phyloP scores from a whole-genome alignment of 2,113 vertebrate genomes.

The Acinonyx jubatus region DNA sequence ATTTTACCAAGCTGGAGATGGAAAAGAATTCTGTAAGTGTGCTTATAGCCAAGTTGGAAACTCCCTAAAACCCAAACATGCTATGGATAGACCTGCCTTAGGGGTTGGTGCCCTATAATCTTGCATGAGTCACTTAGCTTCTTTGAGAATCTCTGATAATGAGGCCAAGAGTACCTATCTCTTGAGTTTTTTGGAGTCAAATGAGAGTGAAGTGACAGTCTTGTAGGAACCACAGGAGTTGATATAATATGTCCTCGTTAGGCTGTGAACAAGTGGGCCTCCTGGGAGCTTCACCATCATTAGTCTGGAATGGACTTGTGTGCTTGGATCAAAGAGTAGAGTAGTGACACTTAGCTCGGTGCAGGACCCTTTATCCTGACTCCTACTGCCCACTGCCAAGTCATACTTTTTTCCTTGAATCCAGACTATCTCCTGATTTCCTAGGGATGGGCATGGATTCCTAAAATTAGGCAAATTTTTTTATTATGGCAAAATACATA shows the following conservation, averaged over 20 bases:
- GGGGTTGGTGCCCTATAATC: background rate
- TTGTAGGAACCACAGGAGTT: background rate
- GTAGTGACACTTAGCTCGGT: background rate
- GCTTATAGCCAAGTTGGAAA: background rate
- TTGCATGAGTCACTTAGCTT: background rate
- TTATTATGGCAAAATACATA: background rate
- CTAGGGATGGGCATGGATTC: background rate
- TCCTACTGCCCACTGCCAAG: background rate
- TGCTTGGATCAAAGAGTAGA: background rate
- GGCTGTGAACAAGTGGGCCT: background rate
- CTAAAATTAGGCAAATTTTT: background rate
- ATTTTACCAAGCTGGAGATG: constrained; percentile 82
- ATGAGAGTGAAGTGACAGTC: background rate
- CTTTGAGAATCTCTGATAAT: background rate
- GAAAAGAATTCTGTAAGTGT: constrained; percentile 82
- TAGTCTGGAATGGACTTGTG: background rate
- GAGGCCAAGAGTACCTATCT: background rate
- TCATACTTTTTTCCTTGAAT: background rate
- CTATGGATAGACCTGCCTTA: background rate
- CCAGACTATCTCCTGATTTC: background rate
- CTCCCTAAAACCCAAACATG: background rate
- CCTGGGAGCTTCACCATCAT: background rate
- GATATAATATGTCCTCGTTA: background rate
- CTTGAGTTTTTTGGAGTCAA: background rate
- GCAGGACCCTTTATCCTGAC: background rate